These are phyloP conservation scores for Acanthurus lineatus DNA, from an alignment of 2,797 vertebrate species.

Conservation along the genomic window DNA sequence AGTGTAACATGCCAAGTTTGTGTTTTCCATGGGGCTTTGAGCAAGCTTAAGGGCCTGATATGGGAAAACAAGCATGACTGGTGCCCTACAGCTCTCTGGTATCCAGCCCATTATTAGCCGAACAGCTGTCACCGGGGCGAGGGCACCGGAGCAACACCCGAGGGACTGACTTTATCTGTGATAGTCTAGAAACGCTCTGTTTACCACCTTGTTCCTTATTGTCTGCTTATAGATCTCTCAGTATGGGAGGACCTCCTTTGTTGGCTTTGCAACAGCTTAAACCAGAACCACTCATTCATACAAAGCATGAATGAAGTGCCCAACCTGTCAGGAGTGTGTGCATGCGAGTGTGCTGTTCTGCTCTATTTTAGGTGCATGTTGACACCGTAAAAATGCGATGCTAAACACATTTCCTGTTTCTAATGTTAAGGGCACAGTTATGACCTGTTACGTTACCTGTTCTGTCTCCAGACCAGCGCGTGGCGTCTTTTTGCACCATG, in stretches of 20 bases:
- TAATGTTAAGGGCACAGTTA: slow-evolving; percentile 21
- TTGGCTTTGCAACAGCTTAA: slow-evolving; percentile 22
- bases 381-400: slow-evolving; percentile 2
- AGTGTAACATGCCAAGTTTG: slow-evolving; percentile 62
- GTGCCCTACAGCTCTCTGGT: slow-evolving; percentile 61
- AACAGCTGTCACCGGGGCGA: slow-evolving; percentile 72
- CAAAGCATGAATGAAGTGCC: slow-evolving; percentile 54
- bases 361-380: slow-evolving; percentile 46
- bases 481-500: slow-evolving; percentile 95
- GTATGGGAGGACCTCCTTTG: background rate
- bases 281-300: slow-evolving; percentile 56
- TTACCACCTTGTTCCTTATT: slow-evolving; percentile 63
- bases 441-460: slow-evolving; percentile 48
- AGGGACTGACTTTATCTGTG: slow-evolving; percentile 56
- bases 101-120: slow-evolving; percentile 61
- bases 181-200: slow-evolving; percentile 47
- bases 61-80: slow-evolving; percentile 74
- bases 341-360: slow-evolving; percentile 44
- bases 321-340: slow-evolving; percentile 49
- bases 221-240: slow-evolving; percentile 30
- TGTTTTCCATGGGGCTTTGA: slow-evolving; percentile 74
- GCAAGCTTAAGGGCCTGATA: slow-evolving; percentile 69
- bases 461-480: slow-evolving; percentile 91
- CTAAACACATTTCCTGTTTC: slow-evolving; percentile 30
- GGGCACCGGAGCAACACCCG: slow-evolving; percentile 58